A percentile compares a stretch with the other conserved stretches of the same genome.
Evolutionary conservation across 2,888 invertebrate genomes (phyloP).

Genomic region (Mimachlamys varia): DNA sequence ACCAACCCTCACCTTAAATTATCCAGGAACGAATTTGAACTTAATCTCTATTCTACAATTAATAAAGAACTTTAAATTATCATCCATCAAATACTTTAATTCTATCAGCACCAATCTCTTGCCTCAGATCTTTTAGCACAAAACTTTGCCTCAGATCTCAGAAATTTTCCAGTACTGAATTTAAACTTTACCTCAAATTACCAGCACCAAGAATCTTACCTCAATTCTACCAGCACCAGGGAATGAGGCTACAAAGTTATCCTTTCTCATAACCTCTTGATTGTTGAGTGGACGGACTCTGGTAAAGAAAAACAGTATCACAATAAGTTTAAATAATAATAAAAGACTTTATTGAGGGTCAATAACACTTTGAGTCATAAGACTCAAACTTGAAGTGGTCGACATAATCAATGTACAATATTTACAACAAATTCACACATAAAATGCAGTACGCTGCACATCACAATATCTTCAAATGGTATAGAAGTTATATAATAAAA

Average conservation of each 20-base stretch:
- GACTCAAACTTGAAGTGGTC: no score
- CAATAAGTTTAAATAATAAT: not conserved
- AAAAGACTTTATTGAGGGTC: no score
- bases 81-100: no score
- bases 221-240: slow-evolving; percentile 94
- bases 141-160: not conserved
- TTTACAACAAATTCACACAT: no score
- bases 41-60: not conserved
- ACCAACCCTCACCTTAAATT: not conserved
- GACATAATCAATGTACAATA: no score
- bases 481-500: no score
- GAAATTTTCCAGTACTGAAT: no score
- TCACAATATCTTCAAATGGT: no score
- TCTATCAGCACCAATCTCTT: no score
- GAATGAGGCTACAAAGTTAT: slow-evolving; percentile 89
- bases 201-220: slow-evolving; percentile 81
- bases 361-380: no score
- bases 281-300: slow-evolving; percentile 92
- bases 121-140: not conserved
- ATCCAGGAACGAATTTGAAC: not conserved
- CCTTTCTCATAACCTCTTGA: slow-evolving; percentile 88
- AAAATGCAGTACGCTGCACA: no score
- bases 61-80: no score
- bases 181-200: not conserved
- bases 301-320: slow-evolving; percentile 59